Base-by-base conservation (phyloP, 2,797 vertebrate genomes). In the Pelobates cultripes region DNA sequence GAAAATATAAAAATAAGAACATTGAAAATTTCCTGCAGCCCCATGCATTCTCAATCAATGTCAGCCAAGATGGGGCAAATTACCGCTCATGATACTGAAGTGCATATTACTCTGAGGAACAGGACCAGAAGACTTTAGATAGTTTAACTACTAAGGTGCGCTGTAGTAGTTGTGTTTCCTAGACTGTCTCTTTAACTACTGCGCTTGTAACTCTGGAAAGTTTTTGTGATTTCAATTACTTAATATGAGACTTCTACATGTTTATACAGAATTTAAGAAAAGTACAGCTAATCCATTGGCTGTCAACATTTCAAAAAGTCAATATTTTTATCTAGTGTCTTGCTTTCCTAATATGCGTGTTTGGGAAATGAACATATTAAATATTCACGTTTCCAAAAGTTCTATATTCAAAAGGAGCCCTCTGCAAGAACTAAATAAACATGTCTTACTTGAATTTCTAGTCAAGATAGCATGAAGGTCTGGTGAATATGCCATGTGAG, bases 271-370 rank as follows among this genome's bases (percentile, higher is more conserved):
- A 64, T 47, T 42, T 17, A 70, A 70, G 67, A 77, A 69, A 43
- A 60, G 66, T 43, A 77, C 66, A 77, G 15, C 75, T 77, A 77
- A 77, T 77, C 66, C 42, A 70, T 77, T 43, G 41, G 8, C 4
- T 60, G 57, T 14, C 57, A 60, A 60, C 57, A 60, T 14, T 13
- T 13, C 4, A 13, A 60, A 60, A 13, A 15, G 57, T 60, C 4
- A 60, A 13, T 13, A 14, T 64, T 64, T 64, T 6, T 6, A 64
- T 40, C 17, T 7, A 3, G 61, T 64, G n/a, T n/a, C 28, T 40
- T 61, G 5, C 4, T 57, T 41, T 64, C 61, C 28, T 64, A 17
- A 64, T 7, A 64, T 40, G 17, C 15, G 3, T 61, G 57, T 61
- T 5, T 61, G 57, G 14, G 5, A 15, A 61, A 51, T 57, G 55